Evolutionary conservation across 2,113 vertebrate species (phyloP), one percentile per base, ranked within the genome.

Genomic region (Triplophysa tibetana): DNA sequence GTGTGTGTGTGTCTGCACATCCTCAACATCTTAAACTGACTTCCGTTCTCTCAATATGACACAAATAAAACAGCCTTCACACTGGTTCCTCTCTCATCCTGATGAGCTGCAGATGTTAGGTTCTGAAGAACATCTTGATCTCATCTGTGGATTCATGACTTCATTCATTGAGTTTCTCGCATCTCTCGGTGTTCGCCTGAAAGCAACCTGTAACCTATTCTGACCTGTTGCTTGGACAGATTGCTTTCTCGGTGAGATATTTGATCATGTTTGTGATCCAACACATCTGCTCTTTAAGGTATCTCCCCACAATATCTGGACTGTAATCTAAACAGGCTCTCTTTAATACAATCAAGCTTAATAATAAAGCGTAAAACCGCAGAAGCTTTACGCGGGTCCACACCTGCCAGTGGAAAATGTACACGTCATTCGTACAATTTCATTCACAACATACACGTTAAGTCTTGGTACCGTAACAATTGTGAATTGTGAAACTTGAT

Each of bases 31-130:
- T 63, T 62, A 14, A 58, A 19, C 14, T 24, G 54, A 14, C 45
- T 54, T 63, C 67, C 78, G 67, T 54, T 48, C 14, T 41, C 54
- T 83, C 81, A 78, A 82, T 48, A 75, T 82, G 79, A 56, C 52
- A 61, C 74, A 77, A 21, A 58, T 58, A 80, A 87, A 84, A 83
- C 66, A 75, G 65, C 26, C 61, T 69, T 45, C 63, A 60, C 79
- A 54, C 54, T 67, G 41, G 19, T 73, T 45, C 65, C 69, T 24
- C 64, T 65, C 38, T 62, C 52, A 60, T 72, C 38, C 41, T 68
- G 90, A 93, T 90, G 21, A 24, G 62, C 76, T 89, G 66, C 90
- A 91, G 90, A 89, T 89, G 90, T 85, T 81, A 77, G 70, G 14
- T 50, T 81, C 66, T 72, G 78, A 84, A 75, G 81, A 83, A 88